Evolutionary conservation across 64 coral and sea anemone species (phyloP), one percentile per base, ranked within the genome.

Genomic region (Astreopora myriophthalma): DNA sequence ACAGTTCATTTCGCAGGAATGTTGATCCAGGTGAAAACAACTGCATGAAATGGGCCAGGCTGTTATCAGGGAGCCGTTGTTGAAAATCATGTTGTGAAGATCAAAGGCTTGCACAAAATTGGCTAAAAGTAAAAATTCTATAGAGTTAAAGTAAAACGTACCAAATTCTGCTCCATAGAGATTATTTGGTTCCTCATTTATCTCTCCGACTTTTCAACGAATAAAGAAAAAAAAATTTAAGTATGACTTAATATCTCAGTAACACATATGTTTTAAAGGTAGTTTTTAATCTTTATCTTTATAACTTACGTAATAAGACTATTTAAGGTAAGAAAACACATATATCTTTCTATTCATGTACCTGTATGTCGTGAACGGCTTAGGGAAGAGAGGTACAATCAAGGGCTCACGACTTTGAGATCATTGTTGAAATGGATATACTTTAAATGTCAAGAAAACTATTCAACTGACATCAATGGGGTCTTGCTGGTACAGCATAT

Each of bases 201-300:
- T 71, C 68, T 71, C 68, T 71, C 68, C 68, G 14, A 71, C 68
- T 71, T 71, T 64, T 64, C 61, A 64, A 71, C 9, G 68, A 71
- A 71, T 71, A 71, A 71, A 71, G 27, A 35, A 71, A 71, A 62
- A 71, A 30, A 10, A 30, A 32, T 9, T 34, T 34, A 16, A 34
- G 27, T 1, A 25, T 71, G 33, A 34, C 61, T 64, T 64, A 27
- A 3, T 64, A 64, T 71, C 27, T 16, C 68, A 71, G 27, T 71
- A 71, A 71, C 28, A 71, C 68, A 32, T 71, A 67, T 28, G 6
- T 35, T 71, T 8, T 71, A 71, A 71, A 71, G 68, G 26, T 16
- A 34, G 7, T 71, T 71, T 33, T 71, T 35, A 71, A 71, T 71
- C 9, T 34, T 71, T 33, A 71, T 32, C 28, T 71, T 67, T 67